Conservation (phyloP, 1,140 invertebrate species). For the Macrotrachela quadricornifera region DNA sequence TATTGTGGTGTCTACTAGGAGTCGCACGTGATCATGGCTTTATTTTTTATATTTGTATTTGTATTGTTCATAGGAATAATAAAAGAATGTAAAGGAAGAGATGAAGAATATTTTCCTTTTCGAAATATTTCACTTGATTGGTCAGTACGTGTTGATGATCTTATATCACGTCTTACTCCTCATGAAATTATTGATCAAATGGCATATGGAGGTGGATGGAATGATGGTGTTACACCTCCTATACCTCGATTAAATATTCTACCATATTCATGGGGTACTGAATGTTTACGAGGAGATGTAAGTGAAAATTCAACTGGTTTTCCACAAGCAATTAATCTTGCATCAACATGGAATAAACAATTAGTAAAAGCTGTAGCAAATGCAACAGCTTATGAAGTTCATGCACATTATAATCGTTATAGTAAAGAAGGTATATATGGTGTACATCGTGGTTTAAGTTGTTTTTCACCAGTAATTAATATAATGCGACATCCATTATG, state of each 20-base stretch:
- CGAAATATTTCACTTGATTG: conserved; percentile 17
- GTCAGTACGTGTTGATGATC: conserved; percentile 20
- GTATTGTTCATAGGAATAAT: too few species aligned
- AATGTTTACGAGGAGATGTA: conserved; percentile 18
- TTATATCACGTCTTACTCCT: conserved; percentile 16
- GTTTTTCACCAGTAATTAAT: conserved; percentile 8
- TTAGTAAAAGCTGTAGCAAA: conserved; percentile 15
- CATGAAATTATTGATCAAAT: conserved; percentile 21
- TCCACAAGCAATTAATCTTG: conserved; percentile 20
- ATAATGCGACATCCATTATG: not conserved
- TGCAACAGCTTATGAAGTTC: conserved; percentile 19
- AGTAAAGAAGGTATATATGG: conserved; percentile 12
- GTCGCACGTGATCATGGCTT: not conserved
- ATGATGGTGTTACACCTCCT: conserved; percentile 16
- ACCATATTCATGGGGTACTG: conserved; percentile 21
- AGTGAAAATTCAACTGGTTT: conserved; percentile 20
- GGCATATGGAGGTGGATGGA: conserved; percentile 15
- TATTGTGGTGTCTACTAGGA: too few species aligned
- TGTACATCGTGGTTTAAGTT: conserved; percentile 18
- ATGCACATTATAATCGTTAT: conserved; percentile 20
- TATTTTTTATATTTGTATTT: too few species aligned
- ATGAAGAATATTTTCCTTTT: conserved; percentile 14
- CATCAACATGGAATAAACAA: conserved; percentile 16
- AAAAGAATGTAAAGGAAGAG: too few species aligned
- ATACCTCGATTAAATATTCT: conserved; percentile 19